Conservation (phyloP, 2,113 vertebrate species). For the Charadrius vociferus region DNA sequence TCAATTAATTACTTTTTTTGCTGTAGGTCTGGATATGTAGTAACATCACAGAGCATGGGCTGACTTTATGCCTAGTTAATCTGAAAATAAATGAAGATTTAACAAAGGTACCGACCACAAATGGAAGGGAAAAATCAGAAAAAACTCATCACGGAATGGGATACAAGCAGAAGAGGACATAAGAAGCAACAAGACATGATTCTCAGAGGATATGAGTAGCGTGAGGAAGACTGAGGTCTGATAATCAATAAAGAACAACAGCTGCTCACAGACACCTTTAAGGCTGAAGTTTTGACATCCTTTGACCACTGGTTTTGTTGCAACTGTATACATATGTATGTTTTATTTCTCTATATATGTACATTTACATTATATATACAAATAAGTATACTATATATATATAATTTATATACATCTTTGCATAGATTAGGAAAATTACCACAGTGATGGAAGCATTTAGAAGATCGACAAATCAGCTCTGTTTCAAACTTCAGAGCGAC, state of each 20-base stretch:
- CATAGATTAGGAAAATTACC: background rate
- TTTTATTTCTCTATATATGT: background rate
- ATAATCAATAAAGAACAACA: background rate
- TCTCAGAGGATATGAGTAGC: background rate
- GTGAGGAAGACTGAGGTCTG: background rate
- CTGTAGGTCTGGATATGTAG: background rate
- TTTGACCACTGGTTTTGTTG: background rate
- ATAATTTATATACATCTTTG: rapidly evolving
- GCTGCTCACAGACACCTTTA: background rate
- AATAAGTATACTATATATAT: background rate
- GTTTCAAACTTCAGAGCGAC: background rate
- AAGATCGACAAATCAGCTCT: background rate
- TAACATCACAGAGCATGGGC: background rate
- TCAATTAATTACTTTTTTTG: background rate
- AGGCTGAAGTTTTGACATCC: background rate
- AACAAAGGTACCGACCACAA: background rate
- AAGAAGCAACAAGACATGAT: background rate
- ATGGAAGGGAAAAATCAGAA: background rate
- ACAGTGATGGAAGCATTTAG: background rate
- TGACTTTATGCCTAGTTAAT: background rate
- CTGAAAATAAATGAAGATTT: background rate
- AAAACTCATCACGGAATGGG: background rate
- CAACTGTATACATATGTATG: rapidly evolving
- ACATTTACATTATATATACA: background rate
- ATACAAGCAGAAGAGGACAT: background rate